These are phyloP conservation scores for Parus major DNA, from an alignment of 2,113 vertebrate species.

Conservation along the genomic window DNA sequence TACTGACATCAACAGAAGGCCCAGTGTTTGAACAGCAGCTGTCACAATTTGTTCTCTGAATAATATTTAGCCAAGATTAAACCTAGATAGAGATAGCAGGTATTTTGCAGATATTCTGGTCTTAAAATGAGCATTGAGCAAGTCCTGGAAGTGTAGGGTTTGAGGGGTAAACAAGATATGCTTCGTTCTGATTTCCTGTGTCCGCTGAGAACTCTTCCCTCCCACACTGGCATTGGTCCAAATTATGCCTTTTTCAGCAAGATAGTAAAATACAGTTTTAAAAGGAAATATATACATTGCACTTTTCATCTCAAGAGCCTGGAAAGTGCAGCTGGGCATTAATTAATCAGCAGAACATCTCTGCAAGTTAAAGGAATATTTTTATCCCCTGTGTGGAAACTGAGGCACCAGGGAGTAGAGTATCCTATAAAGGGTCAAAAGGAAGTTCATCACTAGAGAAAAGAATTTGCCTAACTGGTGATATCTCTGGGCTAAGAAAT, in stretches of 20 bases:
- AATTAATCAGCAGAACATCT: slow-evolving; percentile 1
- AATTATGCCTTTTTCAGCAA: background rate
- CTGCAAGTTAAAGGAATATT: background rate
- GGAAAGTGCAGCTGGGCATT: background rate
- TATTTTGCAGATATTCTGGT: background rate
- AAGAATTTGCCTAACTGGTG: background rate
- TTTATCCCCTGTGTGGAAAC: background rate
- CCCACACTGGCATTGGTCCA: background rate
- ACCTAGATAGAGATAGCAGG: background rate
- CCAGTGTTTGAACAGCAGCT: slow-evolving; percentile 42
- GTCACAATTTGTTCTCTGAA: slow-evolving; percentile 20
- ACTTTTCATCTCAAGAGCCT: slow-evolving; percentile 11
- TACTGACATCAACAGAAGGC: slow-evolving; percentile 32
- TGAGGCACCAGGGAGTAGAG: background rate
- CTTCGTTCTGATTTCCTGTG: background rate
- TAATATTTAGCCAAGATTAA: slow-evolving; percentile 36
- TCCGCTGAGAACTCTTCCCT: background rate
- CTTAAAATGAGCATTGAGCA: background rate
- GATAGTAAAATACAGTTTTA: background rate
- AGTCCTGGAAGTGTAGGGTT: background rate
- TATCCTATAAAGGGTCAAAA: background rate
- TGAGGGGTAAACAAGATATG: background rate
- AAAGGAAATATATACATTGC: slow-evolving; percentile 3
- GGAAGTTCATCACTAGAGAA: background rate
- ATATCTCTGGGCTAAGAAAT: background rate